Percentiles rank a stretch among this genome's conserved stretches.
Conservation (phyloP, 2,797 vertebrate species). For the Dendrocincla fuliginosa region DNA sequence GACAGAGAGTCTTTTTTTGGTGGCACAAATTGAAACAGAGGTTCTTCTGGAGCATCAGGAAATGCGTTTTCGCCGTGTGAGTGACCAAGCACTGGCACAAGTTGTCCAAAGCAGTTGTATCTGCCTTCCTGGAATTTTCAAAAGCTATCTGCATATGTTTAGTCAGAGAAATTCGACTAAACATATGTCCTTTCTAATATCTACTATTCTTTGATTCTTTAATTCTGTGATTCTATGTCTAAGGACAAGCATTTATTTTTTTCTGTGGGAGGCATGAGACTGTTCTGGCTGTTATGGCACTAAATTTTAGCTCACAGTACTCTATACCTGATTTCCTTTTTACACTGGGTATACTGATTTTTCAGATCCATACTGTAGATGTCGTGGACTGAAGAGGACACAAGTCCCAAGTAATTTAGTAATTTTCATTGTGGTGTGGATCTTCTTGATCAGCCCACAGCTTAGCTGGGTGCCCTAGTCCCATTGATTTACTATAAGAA, state of each 20-base stretch:
- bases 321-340: neutral
- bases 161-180: neutral
- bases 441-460: neutral
- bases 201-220: neutral
- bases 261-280: neutral
- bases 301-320: neutral
- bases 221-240: neutral
- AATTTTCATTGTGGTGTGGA: neutral
- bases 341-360: neutral
- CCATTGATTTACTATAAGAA: neutral
- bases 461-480: neutral
- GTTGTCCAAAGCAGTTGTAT: neutral
- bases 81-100: neutral
- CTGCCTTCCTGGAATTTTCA: neutral
- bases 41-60: neutral
- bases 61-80: neutral
- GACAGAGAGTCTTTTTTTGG: neutral
- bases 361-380: neutral
- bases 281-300: neutral
- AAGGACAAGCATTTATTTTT: neutral
- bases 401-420: neutral
- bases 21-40: neutral
- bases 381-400: neutral
- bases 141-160: neutral
- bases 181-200: neutral